Base-by-base conservation (phyloP, 1,140 invertebrate genomes). In the Ephestia elutella region DNA sequence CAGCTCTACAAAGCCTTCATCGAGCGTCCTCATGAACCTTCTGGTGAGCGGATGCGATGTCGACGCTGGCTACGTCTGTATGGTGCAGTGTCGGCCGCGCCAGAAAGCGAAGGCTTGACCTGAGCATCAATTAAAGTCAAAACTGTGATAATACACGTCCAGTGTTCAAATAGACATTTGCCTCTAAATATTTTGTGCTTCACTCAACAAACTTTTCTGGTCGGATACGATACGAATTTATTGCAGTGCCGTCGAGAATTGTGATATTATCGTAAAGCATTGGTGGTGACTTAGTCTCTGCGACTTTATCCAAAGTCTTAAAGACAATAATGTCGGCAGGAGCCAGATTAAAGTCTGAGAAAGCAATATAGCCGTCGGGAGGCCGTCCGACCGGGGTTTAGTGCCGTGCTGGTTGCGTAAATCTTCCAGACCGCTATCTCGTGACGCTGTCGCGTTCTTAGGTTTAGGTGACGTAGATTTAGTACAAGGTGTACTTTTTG, bases 11-110 rank as follows among this genome's bases (percentile, higher is more conserved):
- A 87, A 76, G 62, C 91, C 89, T 38, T 92, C 92, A 18, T 92
- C 92, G 70, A 95, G 94, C 85, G 96, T 97, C 71, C 91, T 97
- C 63, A 96, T 96, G 93, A 97, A 97, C 89, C 91, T 97, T 59
- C 91, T 97, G 86, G 94, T 96, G 82, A 96, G 95, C 90, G 96
- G 96, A 75, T 95, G 95, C 90, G 96, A 97, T 88, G 94, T 96
- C 83, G 94, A 93, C 91, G 95, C 95, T 66, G 96, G 96, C 66
- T 97, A 97, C 86, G 92, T 94, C 76, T 96, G 95, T 88, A 91
- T 95, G 80, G 92, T 94, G 70, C 94, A 94, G 68, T 91, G 91
- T 80, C 83, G 90, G 73, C 91, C 90, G 15, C 76, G 85, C 54
- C 78, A 82, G 54, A 87, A 87, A 72, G 78, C 82, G 53, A 87